Percentiles rank a stretch among this genome's conserved stretches.
Conservation (phyloP, 2,113 vertebrate genomes). For the Anarrhichthys ocellatus region DNA sequence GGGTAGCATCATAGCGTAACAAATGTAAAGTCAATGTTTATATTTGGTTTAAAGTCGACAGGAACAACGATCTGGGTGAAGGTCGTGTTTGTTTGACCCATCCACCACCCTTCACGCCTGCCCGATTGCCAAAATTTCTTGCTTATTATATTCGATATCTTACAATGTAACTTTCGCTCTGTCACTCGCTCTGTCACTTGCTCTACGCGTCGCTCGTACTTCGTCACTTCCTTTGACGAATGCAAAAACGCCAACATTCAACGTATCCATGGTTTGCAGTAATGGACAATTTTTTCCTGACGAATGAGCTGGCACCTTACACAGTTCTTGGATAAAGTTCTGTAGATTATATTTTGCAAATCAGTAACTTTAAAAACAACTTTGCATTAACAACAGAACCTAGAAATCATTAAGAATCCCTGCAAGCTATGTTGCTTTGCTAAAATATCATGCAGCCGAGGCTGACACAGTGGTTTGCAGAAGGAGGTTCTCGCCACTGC, state of each 20-base stretch:
- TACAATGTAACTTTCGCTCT: neutral
- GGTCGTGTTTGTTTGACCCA: too few relatives aligned
- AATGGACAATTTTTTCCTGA: neutral
- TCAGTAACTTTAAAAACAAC: slow-evolving; percentile 3
- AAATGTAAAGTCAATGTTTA: too few relatives aligned
- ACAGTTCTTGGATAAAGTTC: neutral
- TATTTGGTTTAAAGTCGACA: too few relatives aligned
- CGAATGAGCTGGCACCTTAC: neutral
- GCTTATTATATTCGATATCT: neutral
- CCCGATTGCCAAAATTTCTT: neutral
- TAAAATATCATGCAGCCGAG: slow-evolving; percentile 59
- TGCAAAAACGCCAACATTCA: neutral
- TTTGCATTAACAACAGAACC: slow-evolving; percentile 1
- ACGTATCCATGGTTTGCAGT: neutral
- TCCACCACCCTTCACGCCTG: too few relatives aligned
- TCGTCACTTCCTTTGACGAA: neutral
- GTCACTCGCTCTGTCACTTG: neutral
- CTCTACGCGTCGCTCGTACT: neutral
- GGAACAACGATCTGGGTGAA: too few relatives aligned
- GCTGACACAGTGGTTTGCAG: slow-evolving; percentile 35
- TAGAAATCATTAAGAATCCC: slow-evolving; percentile 23
- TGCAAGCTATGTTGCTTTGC: slow-evolving; percentile 20
- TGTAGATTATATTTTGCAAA: neutral
- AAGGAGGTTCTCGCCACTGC: slow-evolving; percentile 14
- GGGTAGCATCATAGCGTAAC: too few relatives aligned